Evolutionary conservation across 2,113 vertebrate species (phyloP), one percentile per base, ranked within the genome.

Genomic region (Cryptotis parvus): DNA sequence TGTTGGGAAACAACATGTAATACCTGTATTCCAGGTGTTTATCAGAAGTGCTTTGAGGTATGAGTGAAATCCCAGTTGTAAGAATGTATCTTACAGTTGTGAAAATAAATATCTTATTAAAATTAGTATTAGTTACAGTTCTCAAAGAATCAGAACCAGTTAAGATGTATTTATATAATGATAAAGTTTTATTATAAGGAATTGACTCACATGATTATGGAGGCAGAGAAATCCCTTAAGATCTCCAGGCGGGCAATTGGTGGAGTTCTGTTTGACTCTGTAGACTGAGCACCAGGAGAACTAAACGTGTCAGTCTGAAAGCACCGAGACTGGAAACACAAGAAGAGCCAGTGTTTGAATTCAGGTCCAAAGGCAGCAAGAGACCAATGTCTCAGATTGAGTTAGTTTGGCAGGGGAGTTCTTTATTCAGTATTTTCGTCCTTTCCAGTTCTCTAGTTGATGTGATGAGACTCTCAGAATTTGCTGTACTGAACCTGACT

Each of bases 91-190:
- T 49, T 49, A 16, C 70, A 68, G 31, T 75, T 76, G 14, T 70
- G 81, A 61, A 27, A 77, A 72, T 49, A 82, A 65, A 63, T 63
- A 68, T 20, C 27, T 31, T 33, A 14, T 65, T 39, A 41, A 73
- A 65, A 35, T 58, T 76, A 82, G 29, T 70, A 39, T 83, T 92
- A 76, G 70, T 61, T 87, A 69, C 24, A 58, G 68, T 61, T 69
- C 31, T 90, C 55, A 69, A 72, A 83, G 65, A 66, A 61, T 77
- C 9, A 45, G 41, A 87, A 63, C 82, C 29, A 76, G 4, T 39
- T 81, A 14, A 33, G 43, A 49, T 49, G 45, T 49, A 49, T 49
- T 49, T 49, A 2, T 35, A 16, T 55, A 65, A 3, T 41, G 0
- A 58, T 3, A 26, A 6, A 76, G 9, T 45, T 52, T 4, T n/a